Conservation (phyloP, 2,113 vertebrate species). For the Nothocercus julius region DNA sequence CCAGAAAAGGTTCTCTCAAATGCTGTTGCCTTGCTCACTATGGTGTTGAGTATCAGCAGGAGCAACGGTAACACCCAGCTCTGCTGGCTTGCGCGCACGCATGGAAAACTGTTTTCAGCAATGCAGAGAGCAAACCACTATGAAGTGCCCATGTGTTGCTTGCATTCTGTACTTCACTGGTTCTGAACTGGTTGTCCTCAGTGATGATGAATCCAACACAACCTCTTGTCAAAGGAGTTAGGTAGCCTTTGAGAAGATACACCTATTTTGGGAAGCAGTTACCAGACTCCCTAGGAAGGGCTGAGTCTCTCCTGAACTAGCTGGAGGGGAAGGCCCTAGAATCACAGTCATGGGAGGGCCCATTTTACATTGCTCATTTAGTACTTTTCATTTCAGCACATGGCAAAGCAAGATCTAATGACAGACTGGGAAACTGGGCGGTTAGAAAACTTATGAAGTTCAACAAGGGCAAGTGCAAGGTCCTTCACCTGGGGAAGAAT, state of each 20-base stretch:
- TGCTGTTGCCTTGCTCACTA: fast-evolving
- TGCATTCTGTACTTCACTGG: fast-evolving
- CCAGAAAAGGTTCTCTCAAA: neutral
- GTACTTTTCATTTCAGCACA: neutral
- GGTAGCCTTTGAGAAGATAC: neutral
- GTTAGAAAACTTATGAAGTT: too few species aligned
- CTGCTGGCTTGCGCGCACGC: neutral
- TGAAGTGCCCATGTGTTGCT: fast-evolving
- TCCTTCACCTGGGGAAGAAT: too few species aligned
- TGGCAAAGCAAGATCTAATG: neutral
- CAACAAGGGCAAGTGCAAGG: too few species aligned
- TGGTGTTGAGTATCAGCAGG: neutral
- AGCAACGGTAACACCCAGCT: neutral
- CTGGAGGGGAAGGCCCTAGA: neutral
- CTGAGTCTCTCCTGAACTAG: fast-evolving
- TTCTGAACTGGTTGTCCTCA: neutral
- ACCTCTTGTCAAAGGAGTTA: neutral
- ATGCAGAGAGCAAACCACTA: neutral
- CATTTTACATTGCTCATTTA: neutral
- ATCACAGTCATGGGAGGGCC: neutral
- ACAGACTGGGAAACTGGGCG: too few species aligned
- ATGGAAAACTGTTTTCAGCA: neutral
- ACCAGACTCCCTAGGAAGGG: neutral
- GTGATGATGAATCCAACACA: neutral
- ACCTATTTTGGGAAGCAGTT: neutral